phyloP scores from a whole-genome alignment of 2,888 invertebrate genomes.

The Siphonodentalium dalli region DNA sequence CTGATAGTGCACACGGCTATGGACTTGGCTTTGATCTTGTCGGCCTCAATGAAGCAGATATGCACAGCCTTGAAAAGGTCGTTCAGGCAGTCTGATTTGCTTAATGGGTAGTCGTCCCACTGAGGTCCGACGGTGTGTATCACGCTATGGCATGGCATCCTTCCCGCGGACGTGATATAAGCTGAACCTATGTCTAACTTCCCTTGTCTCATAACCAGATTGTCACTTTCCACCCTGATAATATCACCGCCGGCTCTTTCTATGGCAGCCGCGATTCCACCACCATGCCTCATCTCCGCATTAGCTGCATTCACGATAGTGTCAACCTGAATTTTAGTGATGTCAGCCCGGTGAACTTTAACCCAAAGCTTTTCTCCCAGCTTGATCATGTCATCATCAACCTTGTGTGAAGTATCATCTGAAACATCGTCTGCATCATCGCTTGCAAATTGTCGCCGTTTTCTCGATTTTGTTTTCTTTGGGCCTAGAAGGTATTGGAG shows the following conservation, averaged over 20 bases:
- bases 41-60: constrained; percentile 31
- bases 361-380: no score
- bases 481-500: no score
- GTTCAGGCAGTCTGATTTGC: constrained; percentile 10
- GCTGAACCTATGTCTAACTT: constrained; percentile 22
- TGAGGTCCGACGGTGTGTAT: constrained; percentile 35
- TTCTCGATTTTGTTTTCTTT: no score
- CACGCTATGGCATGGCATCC: constrained; percentile 19
- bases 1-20: constrained; percentile 32
- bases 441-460: no score
- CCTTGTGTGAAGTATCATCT: no score
- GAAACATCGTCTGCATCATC: no score
- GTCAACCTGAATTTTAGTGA: constrained; percentile 25
- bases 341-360: constrained; percentile 24
- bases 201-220: constrained; percentile 23
- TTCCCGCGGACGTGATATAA: constrained; percentile 28
- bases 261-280: constrained; percentile 32
- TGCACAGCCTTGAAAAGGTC: constrained; percentile 27
- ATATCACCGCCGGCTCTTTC: constrained; percentile 24
- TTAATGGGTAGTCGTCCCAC: constrained; percentile 23
- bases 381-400: no score
- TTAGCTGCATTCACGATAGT: constrained; percentile 37
- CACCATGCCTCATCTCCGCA: constrained; percentile 27
- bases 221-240: constrained; percentile 25
- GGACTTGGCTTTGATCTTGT: constrained; percentile 18